A percentile compares a stretch with the other conserved stretches of the same genome.
Evolutionary conservation across 2,113 vertebrate genomes (phyloP).

Genomic region (Eubucco bourcierii): DNA sequence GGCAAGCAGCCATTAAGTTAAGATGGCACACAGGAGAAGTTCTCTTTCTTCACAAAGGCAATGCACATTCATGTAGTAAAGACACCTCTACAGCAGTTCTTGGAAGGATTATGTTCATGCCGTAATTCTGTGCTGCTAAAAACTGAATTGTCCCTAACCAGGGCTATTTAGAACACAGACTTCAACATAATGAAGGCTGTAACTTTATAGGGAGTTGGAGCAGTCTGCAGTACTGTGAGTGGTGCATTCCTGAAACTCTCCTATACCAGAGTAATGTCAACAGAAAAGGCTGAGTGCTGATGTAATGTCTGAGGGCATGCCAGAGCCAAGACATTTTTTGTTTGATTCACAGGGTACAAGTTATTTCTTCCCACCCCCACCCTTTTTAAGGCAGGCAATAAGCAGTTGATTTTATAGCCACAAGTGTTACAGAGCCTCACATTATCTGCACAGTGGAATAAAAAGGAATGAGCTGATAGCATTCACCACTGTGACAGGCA

Average conservation of each 20-base stretch:
- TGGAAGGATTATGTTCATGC: background rate
- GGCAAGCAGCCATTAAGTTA: background rate
- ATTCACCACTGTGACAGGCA: background rate
- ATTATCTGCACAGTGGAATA: constrained; percentile 15
- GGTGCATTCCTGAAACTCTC: constrained; percentile 67
- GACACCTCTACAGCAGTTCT: background rate
- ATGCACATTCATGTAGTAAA: background rate
- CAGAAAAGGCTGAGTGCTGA: constrained; percentile 78
- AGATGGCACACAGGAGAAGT: background rate
- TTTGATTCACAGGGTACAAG: constrained; percentile 58
- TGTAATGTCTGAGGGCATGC: constrained; percentile 82
- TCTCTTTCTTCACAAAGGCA: background rate
- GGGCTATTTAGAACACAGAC: background rate
- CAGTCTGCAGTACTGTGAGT: background rate
- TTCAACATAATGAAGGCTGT: constrained; percentile 32
- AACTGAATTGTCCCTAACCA: background rate
- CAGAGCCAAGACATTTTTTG: constrained; percentile 71
- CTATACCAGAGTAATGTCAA: constrained; percentile 75
- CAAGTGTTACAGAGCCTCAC: background rate
- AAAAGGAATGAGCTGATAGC: background rate
- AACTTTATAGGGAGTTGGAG: constrained; percentile 60
- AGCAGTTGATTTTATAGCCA: constrained; percentile 35
- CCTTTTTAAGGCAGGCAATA: constrained; percentile 17
- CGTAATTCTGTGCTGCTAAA: background rate
- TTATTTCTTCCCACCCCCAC: constrained; percentile 24